These are phyloP conservation scores for Orussus abietinus DNA, from an alignment of 1,140 invertebrate genomes.

Conservation along the genomic window DNA sequence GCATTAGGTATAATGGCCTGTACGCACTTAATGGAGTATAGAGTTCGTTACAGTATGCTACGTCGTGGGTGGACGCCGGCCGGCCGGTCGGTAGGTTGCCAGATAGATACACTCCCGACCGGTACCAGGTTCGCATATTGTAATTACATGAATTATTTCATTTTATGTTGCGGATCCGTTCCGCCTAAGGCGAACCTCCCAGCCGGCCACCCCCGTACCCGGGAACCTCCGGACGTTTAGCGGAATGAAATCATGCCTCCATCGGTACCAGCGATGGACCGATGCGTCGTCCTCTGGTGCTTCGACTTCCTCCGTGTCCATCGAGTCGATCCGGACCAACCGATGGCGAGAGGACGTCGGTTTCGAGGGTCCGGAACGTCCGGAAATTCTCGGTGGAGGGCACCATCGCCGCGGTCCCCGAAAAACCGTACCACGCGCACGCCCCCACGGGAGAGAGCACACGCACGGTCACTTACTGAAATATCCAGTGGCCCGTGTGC, in stretches of 20 bases:
- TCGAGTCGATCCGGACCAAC: no score
- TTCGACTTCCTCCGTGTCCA: no score
- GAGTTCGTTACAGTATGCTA: conserved; percentile 40
- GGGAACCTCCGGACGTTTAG: no score
- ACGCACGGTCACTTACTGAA: conserved; percentile 12
- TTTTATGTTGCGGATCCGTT: conserved; percentile 41
- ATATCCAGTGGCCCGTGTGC: conserved; percentile 29
- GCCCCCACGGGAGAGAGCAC: background rate
- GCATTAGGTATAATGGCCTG: conserved; percentile 43
- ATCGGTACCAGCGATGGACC: no score
- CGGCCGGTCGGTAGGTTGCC: conserved; percentile 13
- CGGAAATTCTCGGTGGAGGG: no score
- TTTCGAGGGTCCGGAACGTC: no score
- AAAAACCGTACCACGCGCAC: conserved; percentile 1
- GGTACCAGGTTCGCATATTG: conserved; percentile 31
- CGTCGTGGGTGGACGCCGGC: conserved; percentile 40
- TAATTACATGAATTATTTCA: conserved; percentile 49
- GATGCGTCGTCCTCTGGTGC: no score
- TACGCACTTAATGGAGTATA: conserved; percentile 45
- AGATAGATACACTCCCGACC: conserved; percentile 33
- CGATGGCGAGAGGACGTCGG: no score
- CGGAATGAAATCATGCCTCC: no score
- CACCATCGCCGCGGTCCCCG: no score
- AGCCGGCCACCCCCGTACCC: no score
- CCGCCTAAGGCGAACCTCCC: no score